Evolutionary conservation across 2,797 vertebrate species (phyloP), one percentile per base, ranked within the genome.

Genomic region (Eospalax fontanierii): DNA sequence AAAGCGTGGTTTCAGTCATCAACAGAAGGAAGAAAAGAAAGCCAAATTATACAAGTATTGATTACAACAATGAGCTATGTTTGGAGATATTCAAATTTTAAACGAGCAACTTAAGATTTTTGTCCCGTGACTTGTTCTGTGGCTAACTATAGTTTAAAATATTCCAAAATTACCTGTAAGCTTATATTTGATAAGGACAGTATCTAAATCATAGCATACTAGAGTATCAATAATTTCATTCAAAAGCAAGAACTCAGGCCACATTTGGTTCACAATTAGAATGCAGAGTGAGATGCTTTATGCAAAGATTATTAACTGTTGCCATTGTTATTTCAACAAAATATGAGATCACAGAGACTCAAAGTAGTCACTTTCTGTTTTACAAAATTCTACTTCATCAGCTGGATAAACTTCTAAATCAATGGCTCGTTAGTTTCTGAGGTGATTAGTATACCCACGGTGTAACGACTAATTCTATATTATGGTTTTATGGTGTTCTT

Each of bases 361-460:
- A 66, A 26, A 19, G 4, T 35, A 38, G 26, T 24, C 46, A 19
- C n/a, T 38, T 73, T 59, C 26, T 40, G 35, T 22, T 57, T 59
- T 40, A 61, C 71, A 59, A 33, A 16, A 66, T 54, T 38, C 33
- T 88, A 40, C 80, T 94, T 91, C 54, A 82, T 83, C 6, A 73
- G 26, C 28, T 28, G 50, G 21, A n/a, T 93, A 90, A 96, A 93
- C 33, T 63, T 74, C 57, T 85, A 81, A 90, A 85, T 70, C 54
- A 93, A 91, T 90, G 81, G 33, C 85, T 84, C 38, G 63, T 10
- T 80, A 59, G 68, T 94, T 92, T 92, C 75, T 87, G 57, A 16
- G 50, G 40, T 61, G 82, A 87, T 24, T 35, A 68, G 33, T 59
- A 54, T 40, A 71, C 40, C 6, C 40, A 40, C 84, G 65, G 40